Base-by-base conservation (phyloP, 2,888 invertebrate species). In the Spialia ferax region DNA sequence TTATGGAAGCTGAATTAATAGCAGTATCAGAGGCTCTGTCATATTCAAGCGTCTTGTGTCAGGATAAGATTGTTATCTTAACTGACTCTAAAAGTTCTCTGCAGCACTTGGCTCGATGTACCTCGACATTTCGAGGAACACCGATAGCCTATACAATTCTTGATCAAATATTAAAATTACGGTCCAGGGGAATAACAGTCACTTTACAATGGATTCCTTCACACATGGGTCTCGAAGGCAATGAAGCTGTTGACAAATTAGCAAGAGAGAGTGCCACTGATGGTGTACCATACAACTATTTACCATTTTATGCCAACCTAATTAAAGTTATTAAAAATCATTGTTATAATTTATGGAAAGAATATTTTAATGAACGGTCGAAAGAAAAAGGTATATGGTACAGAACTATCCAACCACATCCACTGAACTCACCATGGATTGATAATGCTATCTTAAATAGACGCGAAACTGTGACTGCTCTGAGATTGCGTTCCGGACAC, bases 381-480 rank as follows among this genome's bases (percentile, higher is more conserved):
- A 54, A 7, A 38, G 60, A 42, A 20, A 54, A 57, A n/a, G 29
- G 62, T 8, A 50, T 42, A 15, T 29, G 62, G 62, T 57, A 57
- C 23, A 13, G n/a, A 23, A 56, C 56, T 6, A 57, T 57, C 38
- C 57, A 57, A 13, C 38, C 20, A 7, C 57, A 38, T 11, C 38
- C 57, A 22, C 22, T 20, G 1, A 20, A 1, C 11, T 35, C 18
- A 13, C 57, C 57, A n/a, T 57, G 57, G 57, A 22, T 57, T 22
- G 20, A 38, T 22, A 57, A 64, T 57, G 8, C 32, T 32, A 32
- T 1, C 32, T 10, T 32, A 5, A 32, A 32, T 7, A 32, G 32
- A 10, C 10, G 32, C 10, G 32, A 32, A 32, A 32, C 32, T 10
- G 32, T 32, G 32, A 10, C 32, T 7, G 32, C 32, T 32, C 4